A percentile compares a stretch with the other conserved stretches of the same genome.
These are phyloP conservation scores for Synergus laeviventris DNA, from an alignment of 2,888 invertebrate species.

Conservation along the genomic window DNA sequence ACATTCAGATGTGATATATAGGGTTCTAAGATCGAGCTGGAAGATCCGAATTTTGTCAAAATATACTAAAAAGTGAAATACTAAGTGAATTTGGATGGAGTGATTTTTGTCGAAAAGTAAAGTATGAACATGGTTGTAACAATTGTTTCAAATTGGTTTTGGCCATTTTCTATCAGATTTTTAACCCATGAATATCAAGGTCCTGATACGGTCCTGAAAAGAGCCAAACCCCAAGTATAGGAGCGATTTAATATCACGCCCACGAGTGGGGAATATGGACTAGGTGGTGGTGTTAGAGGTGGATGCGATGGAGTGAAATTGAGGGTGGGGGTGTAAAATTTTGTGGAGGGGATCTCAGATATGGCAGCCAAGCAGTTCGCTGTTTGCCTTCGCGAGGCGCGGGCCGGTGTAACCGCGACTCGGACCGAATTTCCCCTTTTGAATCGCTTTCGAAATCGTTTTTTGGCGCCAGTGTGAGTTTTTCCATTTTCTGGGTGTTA, in stretches of 20 bases:
- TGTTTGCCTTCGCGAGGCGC: slow-evolving; percentile 74
- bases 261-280: slow-evolving; percentile 59
- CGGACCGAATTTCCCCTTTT: not conserved
- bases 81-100: too few relatives aligned
- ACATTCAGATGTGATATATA: too few relatives aligned
- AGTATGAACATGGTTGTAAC: too few relatives aligned
- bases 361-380: slow-evolving; percentile 75
- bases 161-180: not conserved
- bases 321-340: slow-evolving; percentile 49
- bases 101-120: too few relatives aligned
- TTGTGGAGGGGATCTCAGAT: slow-evolving; percentile 68
- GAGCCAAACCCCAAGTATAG: slow-evolving; percentile 58
- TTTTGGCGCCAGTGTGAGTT: not conserved
- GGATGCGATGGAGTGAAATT: slow-evolving; percentile 45
- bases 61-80: too few relatives aligned
- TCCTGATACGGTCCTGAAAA: slow-evolving; percentile 56
- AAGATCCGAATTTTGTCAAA: too few relatives aligned
- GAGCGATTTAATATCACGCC: slow-evolving; percentile 75
- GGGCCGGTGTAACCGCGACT: slow-evolving; percentile 63
- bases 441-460: slow-evolving; percentile 11
- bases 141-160: not conserved
- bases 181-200: slow-evolving; percentile 3
- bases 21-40: too few relatives aligned
- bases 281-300: slow-evolving; percentile 43
- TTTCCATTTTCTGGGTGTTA: not conserved